A percentile compares a stretch with the other conserved stretches of the same genome.
Conservation (phyloP, 1,140 invertebrate species). For the Eurosta solidaginis region DNA sequence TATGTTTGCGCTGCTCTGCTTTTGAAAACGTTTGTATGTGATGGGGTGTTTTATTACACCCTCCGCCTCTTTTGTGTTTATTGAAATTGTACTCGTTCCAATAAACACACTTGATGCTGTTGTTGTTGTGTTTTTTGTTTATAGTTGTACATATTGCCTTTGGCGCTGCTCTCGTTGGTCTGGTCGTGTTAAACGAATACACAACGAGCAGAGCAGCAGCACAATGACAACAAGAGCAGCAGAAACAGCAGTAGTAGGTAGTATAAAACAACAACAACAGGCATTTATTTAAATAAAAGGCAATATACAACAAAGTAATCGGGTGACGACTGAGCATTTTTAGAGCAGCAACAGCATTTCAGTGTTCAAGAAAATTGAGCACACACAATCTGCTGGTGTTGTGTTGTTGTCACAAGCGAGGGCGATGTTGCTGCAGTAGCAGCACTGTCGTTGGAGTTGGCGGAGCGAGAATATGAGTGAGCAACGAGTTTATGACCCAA, state of each 20-base stretch:
- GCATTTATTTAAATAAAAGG: not conserved
- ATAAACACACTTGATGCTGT: not conserved
- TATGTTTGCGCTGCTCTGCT: constrained; percentile 4
- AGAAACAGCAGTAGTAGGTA: not conserved
- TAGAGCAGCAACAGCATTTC: not conserved
- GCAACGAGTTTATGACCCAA: constrained; percentile 3
- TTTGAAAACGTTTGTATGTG: not conserved
- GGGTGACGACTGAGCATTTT: not conserved
- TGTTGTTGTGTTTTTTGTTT: no score
- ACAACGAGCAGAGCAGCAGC: not conserved
- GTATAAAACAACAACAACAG: not conserved
- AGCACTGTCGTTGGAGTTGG: not conserved
- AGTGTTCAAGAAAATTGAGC: not conserved
- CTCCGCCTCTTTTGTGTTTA: not conserved
- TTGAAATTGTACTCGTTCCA: not conserved
- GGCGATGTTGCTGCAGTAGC: not conserved
- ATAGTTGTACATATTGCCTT: no score
- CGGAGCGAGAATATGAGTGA: constrained; percentile 3
- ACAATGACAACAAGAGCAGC: not conserved
- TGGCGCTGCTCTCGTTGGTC: not conserved
- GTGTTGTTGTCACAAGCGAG: not conserved
- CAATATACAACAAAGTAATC: not conserved
- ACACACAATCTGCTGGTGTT: not conserved
- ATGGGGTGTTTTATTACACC: not conserved
- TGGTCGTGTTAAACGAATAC: not conserved